Base-by-base conservation (phyloP, 2,113 vertebrate genomes). In the Galbula dea region DNA sequence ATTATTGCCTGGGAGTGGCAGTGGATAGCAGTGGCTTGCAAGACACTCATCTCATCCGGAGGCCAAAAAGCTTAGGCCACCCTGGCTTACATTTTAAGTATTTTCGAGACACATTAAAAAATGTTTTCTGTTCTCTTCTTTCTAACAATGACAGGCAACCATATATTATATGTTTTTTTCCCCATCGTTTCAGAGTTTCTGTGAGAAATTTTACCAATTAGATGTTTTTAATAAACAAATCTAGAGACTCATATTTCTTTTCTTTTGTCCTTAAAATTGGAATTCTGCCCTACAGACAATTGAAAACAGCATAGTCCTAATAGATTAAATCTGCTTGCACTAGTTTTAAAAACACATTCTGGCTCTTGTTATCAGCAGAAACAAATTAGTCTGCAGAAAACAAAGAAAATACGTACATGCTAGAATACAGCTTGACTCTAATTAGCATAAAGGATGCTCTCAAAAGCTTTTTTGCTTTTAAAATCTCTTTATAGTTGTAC, bases 321-420 rank as follows among this genome's bases (percentile, higher is more conserved):
- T 67, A 93, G 81, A 96, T 89, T 91, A 96, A 92, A 95, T 93
- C 95, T 96, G 62, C 26, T 91, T 96, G 94, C 69, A 57, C 76
- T 62, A 46, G 72, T 95, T 95, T 96, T 89, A 94, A 95, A 89
- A 86, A 89, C 48, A 89, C 62, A 59, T 85, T 71, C 94, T 95
- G 74, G 86, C 94, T 96, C 89, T 67, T 49, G 63, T 61, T 88
- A 97, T 91, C 91, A 89, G 91, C 85, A 94, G 78, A 94, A 95
- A 92, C 72, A 80, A 84, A 87, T 24, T 45, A 72, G 22, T 34
- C 85, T 21, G 26, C 11, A 83, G 46, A 66, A 94, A 93, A 91
- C 37, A 85, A 88, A 82, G 75, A 69, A 85, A 93, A 78, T 30
- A 73, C 1, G 2, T n/a, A 63, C 21, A 49, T 67, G 74, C 45